Evolutionary conservation across 2,797 vertebrate genomes (phyloP), one percentile per base, ranked within the genome.

Genomic region (Malurus splendens): DNA sequence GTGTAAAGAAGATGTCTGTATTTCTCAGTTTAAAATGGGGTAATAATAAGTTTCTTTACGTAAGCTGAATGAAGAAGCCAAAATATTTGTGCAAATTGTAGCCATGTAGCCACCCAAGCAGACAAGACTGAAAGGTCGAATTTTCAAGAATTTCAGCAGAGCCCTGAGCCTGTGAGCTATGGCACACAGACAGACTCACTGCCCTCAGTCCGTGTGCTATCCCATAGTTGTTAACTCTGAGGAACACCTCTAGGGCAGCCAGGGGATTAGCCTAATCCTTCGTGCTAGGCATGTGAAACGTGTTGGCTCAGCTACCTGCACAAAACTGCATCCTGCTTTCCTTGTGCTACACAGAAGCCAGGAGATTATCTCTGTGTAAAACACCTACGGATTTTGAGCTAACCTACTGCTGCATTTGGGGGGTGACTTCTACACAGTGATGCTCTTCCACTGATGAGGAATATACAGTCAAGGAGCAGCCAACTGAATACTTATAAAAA

Each of bases 141-240:
- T 50, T 81, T 65, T 78, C 27, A 61, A 50, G 32, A 64, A 38
- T 48, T 77, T 70, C 38, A 33, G 16, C 11, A 61, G 59, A 54
- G 17, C 14, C 14, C 11, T 23, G 42, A 28, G 32, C 19, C 10
- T 9, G n/a, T 44, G 45, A 81, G 20, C 12, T 36, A 9, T 5
- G 36, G 14, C 17, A 25, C 14, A 10, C 19, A 9, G 33, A 12
- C 6, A 70, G 33, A 33, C 19, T n/a, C 20, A 7, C 15, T 78
- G 24, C 22, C 18, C 12, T 14, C 9, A 5, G 0, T 30, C 18
- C 4, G 4, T 25, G 24, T 47, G 36, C 6, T 47, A 3, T 14
- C 10, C 17, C n/a, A 10, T 27, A 65, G 2, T 0, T 60, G 3
- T 4, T 32, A 44, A 20, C 30, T 12, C 2, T 3, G 1, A 86